Evolutionary conservation across 2,113 vertebrate species (phyloP), one percentile per base, ranked within the genome.

Genomic region (Lathamus discolor): DNA sequence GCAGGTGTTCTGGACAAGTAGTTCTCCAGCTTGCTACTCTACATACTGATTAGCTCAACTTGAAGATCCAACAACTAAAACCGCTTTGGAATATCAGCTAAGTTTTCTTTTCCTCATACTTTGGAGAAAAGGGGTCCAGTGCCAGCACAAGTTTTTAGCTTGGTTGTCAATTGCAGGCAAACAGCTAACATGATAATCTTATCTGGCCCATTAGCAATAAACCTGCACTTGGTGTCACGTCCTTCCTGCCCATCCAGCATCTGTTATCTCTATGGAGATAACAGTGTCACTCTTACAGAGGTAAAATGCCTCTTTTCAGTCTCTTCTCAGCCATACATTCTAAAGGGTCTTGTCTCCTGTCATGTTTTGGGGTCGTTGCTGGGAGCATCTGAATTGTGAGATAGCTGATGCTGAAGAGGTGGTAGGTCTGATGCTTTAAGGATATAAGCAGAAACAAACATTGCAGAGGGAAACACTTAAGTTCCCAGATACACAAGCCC

Each of bases 131-230:
- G 11, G 57, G 48, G 19, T 57, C 25, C 67, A 44, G 62, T 49
- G 70, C 88, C 95, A 94, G 69, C 83, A 84, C 18, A 66, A 79
- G 83, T 81, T 91, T 94, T 79, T 61, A 29, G 49, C 44, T 39
- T 77, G 61, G 55, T 57, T 55, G 46, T 81, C 83, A 68, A 4
- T 20, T 17, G 16, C 28, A 2, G 48, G 62, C 80, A 1, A 39
- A 29, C 35, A 73, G 83, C 95, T 91, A 96, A 15, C 17, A 24
- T 22, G 49, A 35, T 61, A 24, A 76, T 82, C 49, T 88, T 81
- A 52, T 29, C 85, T 91, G 90, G 24, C 41, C 69, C 49, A 46
- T 94, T 77, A 96, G 75, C 83, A 92, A 24, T 61, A 80, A 88
- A 61, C 29, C 48, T 94, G 15, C 22, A 25, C 48, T 88, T 88